Percentiles rank a stretch among this genome's conserved stretches.
Conservation (phyloP, 2,888 invertebrate species). For the Calameuta filiformis region DNA sequence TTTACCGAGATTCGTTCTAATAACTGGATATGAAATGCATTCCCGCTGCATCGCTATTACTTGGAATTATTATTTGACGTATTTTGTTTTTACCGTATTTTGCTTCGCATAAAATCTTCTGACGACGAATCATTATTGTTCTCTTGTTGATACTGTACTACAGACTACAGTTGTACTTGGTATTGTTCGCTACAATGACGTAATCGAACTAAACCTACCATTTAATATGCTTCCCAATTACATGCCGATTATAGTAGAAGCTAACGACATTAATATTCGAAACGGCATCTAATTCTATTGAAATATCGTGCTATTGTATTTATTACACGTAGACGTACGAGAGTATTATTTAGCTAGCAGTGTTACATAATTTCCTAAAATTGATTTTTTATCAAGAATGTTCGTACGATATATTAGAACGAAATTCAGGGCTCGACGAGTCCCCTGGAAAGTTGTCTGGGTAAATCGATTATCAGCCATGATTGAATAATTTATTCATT, state of each 20-base stretch:
- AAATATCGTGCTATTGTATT: background rate
- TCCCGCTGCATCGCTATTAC: background rate
- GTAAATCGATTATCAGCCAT: too few species aligned
- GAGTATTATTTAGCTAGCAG: too few species aligned
- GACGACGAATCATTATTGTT: background rate
- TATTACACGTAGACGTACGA: background rate
- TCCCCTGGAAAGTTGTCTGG: too few species aligned
- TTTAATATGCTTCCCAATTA: background rate
- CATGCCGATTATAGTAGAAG: background rate
- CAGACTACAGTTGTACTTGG: background rate
- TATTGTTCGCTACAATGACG: background rate
- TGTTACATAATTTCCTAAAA: too few species aligned
- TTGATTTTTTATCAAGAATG: too few species aligned
- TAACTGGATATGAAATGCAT: background rate
- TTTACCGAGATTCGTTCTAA: background rate
- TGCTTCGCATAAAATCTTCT: background rate
- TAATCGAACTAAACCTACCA: background rate
- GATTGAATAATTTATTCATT: too few species aligned
- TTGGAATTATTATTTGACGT: constrained; percentile 26
- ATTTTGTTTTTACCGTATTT: constrained; percentile 21
- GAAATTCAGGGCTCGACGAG: too few species aligned
- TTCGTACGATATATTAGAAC: too few species aligned
- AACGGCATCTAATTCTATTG: background rate
- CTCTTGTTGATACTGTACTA: background rate
- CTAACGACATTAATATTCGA: background rate